Evolutionary conservation across 2,113 vertebrate genomes (phyloP).

Genomic region (Vimba vimba): DNA sequence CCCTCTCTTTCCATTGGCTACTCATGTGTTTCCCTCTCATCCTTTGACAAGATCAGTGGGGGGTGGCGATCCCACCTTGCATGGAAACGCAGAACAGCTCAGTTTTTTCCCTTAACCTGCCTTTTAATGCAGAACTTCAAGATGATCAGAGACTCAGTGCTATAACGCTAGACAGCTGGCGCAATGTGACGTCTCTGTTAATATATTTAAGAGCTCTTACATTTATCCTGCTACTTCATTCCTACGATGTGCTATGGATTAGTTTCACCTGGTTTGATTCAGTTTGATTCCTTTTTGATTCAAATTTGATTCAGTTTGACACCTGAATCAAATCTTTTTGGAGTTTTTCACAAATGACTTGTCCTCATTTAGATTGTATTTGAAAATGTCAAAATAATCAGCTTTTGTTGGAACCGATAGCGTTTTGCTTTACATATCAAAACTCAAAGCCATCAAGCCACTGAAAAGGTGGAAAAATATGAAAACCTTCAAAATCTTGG

Average conservation of each 20-base stretch:
- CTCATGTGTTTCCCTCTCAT: conserved; percentile 7
- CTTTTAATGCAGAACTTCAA: conserved; percentile 28
- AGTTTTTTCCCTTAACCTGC: neutral
- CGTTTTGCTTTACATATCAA: neutral
- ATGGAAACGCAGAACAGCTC: neutral
- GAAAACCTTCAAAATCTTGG: neutral
- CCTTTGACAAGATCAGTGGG: conserved; percentile 31
- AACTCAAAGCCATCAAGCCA: neutral
- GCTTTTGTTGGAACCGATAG: neutral
- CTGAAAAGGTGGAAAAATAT: neutral
- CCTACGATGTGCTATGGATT: conserved; percentile 10
- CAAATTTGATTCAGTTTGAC: neutral
- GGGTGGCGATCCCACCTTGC: neutral
- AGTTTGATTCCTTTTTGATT: neutral
- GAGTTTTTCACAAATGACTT: neutral
- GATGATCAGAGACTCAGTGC: conserved; percentile 2
- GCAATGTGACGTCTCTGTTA: conserved; percentile 10
- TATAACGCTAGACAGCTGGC: conserved; percentile 18
- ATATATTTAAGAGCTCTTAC: conserved; percentile 17
- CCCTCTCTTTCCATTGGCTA: conserved; percentile 39
- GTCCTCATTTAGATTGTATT: neutral
- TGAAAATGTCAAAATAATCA: neutral
- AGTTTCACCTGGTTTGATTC: too few relatives aligned
- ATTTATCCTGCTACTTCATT: conserved; percentile 8
- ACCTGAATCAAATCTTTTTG: conserved; percentile 4